Evolutionary conservation across 1,140 invertebrate species (phyloP), one percentile per base, ranked within the genome.

Genomic region (Drosophila repletoides): DNA sequence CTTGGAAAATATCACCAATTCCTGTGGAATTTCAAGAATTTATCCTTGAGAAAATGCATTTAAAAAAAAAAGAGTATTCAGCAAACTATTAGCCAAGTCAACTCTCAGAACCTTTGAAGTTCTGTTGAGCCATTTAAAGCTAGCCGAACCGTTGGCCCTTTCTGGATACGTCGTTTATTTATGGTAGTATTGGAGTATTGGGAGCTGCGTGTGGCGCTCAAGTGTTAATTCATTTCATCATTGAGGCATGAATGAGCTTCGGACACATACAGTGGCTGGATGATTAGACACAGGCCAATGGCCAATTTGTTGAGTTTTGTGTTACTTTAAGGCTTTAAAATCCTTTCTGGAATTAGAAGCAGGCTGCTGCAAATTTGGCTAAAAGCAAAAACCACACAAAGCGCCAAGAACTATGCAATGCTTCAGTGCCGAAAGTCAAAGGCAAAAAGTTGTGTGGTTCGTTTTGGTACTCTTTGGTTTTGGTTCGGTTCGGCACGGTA

Each of bases 221-320:
- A 74, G 77, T 83, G 80, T 80, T 86, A 86, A 86, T 72, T 63
- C 56, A 72, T 83, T 76, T 84, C 77, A 84, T 84, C 80, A 76
- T 46, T 80, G 81, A 86, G 75, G 67, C 81, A 87, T 86, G 80
- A 86, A 73, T 67, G 81, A 80, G 67, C 67, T 86, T 86, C 45
- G 31, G 53, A 73, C 77, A 73, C 65, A 53, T n/a, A n/a, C n/a
- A n/a, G n/a, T n/a, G n/a, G n/a, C 71, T 60, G 66, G 45, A 70
- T 84, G 74, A 84, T 84, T 84, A 84, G 58, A 40, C 59, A 81
- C 76, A 34, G 52, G 40, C 53, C 48, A 38, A 40, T 48, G 40
- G 29, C n/a, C n/a, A n/a, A 3, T 36, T 22, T 34, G 45, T 9
- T 31, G 0, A 12, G 1, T 45, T 45, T 7, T 0, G 51, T 7